These are phyloP conservation scores for Nasua narica DNA, from an alignment of 2,797 vertebrate genomes.

Conservation along the genomic window DNA sequence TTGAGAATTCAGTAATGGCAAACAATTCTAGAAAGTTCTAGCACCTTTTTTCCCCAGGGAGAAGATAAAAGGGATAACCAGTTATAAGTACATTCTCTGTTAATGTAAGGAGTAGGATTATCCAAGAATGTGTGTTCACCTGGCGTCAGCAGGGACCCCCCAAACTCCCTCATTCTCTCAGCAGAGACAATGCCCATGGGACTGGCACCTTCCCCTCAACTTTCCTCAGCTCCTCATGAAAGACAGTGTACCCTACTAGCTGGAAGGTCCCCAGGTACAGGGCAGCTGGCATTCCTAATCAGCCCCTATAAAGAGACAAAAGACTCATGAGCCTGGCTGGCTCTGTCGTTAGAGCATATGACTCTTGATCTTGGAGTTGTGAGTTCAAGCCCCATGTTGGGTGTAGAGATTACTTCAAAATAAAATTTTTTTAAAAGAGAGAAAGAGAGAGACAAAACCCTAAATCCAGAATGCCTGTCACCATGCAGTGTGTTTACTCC, in stretches of 20 bases:
- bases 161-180: neutral
- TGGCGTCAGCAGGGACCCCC: neutral
- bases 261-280: too few relatives aligned
- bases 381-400: neutral
- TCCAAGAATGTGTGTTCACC: neutral
- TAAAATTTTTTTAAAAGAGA: neutral
- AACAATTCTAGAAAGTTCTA: neutral
- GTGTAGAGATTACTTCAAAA: neutral
- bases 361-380: neutral
- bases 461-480: neutral
- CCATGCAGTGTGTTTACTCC: neutral
- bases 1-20: neutral
- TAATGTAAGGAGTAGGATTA: neutral
- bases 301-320: neutral
- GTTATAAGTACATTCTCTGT: neutral
- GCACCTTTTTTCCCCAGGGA: neutral
- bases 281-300: neutral
- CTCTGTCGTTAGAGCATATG: neutral
- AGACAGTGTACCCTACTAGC: neutral
- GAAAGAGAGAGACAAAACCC: neutral
- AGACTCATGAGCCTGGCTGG: neutral
- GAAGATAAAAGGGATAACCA: neutral
- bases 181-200: neutral
- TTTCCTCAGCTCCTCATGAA: neutral
- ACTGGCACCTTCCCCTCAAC: neutral